Evolutionary conservation across 2,888 invertebrate genomes (phyloP).

Genomic region (Drosophila nigritarsus): DNA sequence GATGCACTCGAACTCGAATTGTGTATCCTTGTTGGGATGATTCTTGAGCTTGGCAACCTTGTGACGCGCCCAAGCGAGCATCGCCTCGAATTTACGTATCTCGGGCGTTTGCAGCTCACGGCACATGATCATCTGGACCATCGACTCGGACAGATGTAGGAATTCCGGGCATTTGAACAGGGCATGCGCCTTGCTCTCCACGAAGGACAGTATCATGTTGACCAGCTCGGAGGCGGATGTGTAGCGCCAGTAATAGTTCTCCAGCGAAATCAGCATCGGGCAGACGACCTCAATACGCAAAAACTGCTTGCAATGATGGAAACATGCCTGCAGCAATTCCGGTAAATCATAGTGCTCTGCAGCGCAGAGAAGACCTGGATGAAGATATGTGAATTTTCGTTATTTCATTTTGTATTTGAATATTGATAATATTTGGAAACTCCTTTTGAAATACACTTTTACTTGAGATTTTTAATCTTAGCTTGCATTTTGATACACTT

Average conservation of each 20-base stretch:
- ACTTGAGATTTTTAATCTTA: background rate
- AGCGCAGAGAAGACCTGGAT: slow-evolving; percentile 91
- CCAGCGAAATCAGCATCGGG: slow-evolving; percentile 95
- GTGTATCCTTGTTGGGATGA: slow-evolving; percentile 92
- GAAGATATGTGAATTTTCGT: background rate
- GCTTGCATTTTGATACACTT: background rate
- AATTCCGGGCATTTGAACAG: slow-evolving; percentile 94
- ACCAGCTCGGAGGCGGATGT: slow-evolving; percentile 96
- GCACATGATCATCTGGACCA: slow-evolving; percentile 97
- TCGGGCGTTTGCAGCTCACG: slow-evolving; percentile 95
- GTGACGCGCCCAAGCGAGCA: slow-evolving; percentile 95
- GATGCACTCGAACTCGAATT: slow-evolving; percentile 95
- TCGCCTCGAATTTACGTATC: slow-evolving; percentile 96
- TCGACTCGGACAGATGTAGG: slow-evolving; percentile 94
- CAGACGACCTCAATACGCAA: slow-evolving; percentile 96
- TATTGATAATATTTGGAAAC: background rate
- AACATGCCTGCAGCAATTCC: slow-evolving; percentile 96
- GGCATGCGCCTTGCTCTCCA: slow-evolving; percentile 94
- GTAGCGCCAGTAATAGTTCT: slow-evolving; percentile 98
- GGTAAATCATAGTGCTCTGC: slow-evolving; percentile 97
- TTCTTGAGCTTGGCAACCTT: slow-evolving; percentile 90
- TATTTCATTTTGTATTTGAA: background rate
- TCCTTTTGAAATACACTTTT: background rate
- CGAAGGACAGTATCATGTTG: slow-evolving; percentile 96
- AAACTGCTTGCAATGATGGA: slow-evolving; percentile 97